Evolutionary conservation across 2,797 vertebrate genomes (phyloP).

Genomic region (Presbytis comata): DNA sequence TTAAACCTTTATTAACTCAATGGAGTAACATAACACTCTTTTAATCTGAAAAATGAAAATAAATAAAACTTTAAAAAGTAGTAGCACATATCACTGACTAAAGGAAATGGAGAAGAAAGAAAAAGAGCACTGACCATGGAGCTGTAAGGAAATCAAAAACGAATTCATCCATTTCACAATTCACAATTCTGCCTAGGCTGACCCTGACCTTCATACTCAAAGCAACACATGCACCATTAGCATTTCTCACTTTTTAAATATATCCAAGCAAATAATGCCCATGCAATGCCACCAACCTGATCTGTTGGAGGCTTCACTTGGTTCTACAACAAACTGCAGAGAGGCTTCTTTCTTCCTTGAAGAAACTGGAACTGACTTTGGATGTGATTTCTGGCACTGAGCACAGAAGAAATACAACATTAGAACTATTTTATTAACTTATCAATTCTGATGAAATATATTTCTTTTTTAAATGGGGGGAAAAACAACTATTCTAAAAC

Average conservation of each 20-base stretch:
- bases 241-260: neutral
- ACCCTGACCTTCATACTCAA: neutral
- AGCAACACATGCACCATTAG: neutral
- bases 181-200: neutral
- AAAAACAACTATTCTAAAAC: neutral
- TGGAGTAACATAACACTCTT: neutral
- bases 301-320: neutral
- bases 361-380: constrained; percentile 18
- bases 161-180: neutral
- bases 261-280: neutral
- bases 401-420: constrained; percentile 42
- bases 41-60: neutral
- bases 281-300: constrained; percentile 76
- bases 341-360: constrained; percentile 32
- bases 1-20: constrained; percentile 12
- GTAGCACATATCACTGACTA: neutral
- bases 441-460: constrained; percentile 18
- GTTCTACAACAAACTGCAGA: neutral
- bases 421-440: constrained; percentile 9
- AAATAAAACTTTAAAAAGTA: neutral
- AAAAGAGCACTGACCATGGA: neutral
- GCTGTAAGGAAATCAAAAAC: neutral
- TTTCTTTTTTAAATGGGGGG: neutral
- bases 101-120: neutral
- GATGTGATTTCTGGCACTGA: neutral